phyloP scores from a whole-genome alignment of 2,113 vertebrate species.

The Oriolus oriolus region DNA sequence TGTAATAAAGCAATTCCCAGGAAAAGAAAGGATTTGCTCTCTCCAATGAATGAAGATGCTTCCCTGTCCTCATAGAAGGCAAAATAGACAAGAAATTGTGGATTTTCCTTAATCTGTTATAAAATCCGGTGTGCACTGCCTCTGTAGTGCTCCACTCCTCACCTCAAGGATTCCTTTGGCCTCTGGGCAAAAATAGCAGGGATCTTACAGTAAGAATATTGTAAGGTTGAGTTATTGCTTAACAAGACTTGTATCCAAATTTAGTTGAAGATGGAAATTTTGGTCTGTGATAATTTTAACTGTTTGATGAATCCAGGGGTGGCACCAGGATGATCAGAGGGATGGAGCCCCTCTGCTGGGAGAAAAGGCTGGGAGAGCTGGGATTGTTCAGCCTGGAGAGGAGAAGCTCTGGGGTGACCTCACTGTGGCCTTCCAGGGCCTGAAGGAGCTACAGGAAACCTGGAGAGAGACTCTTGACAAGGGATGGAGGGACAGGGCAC shows the following conservation, averaged over 20 bases:
- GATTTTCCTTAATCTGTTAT: neutral
- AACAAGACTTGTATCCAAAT: neutral
- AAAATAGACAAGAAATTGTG: neutral
- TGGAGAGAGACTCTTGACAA: neutral
- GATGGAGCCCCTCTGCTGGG: neutral
- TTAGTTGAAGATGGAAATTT: neutral
- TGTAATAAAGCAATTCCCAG: neutral
- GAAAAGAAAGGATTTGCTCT: neutral
- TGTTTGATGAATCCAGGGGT: neutral
- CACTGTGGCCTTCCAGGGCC: rapidly evolving
- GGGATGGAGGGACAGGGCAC: neutral
- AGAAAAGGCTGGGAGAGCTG: neutral
- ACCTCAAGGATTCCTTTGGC: neutral
- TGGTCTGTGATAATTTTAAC: neutral
- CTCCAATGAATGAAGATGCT: rapidly evolving
- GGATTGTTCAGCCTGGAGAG: neutral
- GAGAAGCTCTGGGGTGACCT: neutral
- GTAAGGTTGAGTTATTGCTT: neutral
- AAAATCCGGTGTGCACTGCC: neutral
- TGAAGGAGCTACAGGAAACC: rapidly evolving
- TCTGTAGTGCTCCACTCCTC: neutral
- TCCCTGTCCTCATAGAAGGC: neutral
- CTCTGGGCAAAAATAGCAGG: neutral
- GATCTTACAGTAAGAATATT: neutral
- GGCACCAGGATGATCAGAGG: neutral